Evolutionary conservation across 2,888 invertebrate genomes (phyloP).

Genomic region (Pristionchus exspectatus): DNA sequence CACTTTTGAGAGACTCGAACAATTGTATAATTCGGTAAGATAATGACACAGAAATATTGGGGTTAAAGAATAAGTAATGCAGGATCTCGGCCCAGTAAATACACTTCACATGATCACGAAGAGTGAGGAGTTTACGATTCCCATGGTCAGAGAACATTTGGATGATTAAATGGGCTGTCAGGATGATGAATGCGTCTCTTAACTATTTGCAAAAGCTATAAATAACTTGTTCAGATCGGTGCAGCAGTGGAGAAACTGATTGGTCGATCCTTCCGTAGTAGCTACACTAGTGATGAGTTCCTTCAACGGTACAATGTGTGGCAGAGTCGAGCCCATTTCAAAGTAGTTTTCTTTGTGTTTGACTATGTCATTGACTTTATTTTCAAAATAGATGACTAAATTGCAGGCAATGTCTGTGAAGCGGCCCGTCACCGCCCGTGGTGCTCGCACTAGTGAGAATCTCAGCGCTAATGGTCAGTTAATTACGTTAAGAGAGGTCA

Average conservation of each 20-base stretch:
- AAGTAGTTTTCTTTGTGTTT: not conserved
- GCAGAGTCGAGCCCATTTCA: not conserved
- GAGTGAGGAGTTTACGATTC: constrained; percentile 9
- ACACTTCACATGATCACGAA: constrained; percentile 54
- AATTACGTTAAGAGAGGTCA: no score
- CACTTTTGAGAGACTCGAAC: constrained; percentile 94
- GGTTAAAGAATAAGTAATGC: not conserved
- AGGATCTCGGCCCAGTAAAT: constrained; percentile 52
- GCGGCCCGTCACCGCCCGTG: not conserved
- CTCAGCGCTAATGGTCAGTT: not conserved
- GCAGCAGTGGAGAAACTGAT: constrained; percentile 97
- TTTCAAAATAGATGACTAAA: not conserved
- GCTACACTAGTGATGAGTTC: constrained; percentile 95
- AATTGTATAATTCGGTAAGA: constrained; percentile 88
- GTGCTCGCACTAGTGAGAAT: not conserved
- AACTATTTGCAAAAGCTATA: constrained; percentile 19
- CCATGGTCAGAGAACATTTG: not conserved
- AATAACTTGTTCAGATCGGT: constrained; percentile 84
- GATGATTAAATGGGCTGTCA: no score
- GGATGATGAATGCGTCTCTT: no score
- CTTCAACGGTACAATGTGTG: constrained; percentile 70
- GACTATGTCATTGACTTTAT: no score
- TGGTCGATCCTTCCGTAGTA: constrained; percentile 96
- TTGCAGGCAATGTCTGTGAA: constrained; percentile 20
- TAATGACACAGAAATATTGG: not conserved